Evolutionary conservation across 2,797 vertebrate genomes (phyloP).

Genomic region (Smutsia temminckii): DNA sequence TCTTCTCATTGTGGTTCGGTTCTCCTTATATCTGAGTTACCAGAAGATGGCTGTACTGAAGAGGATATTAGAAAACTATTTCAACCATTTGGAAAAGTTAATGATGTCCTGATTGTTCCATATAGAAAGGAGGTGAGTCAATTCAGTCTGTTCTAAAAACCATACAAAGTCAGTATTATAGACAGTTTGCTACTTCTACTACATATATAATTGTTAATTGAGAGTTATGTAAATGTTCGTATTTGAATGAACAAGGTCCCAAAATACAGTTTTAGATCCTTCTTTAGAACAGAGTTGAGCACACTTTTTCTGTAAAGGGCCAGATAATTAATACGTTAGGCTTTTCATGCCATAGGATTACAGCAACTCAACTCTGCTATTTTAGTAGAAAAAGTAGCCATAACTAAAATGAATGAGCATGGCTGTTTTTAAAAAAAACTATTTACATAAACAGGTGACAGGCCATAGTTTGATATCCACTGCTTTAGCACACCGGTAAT

Average conservation of each 20-base stretch:
- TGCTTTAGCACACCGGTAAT: not conserved
- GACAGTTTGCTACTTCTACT: not conserved
- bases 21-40: conserved; percentile 84
- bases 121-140: conserved; percentile 85
- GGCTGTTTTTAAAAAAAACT: not conserved
- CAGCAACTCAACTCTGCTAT: not conserved
- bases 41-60: conserved; percentile 83
- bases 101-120: conserved; percentile 86
- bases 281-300: not conserved
- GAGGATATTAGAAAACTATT: conserved; percentile 86
- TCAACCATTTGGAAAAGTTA: conserved; percentile 90
- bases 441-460: not conserved
- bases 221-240: conserved; percentile 40
- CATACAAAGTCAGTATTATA: conserved; percentile 11
- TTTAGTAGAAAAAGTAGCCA: not conserved
- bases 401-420: not conserved
- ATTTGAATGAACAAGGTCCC: not conserved
- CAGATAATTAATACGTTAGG: conserved; percentile 31
- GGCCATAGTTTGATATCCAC: not conserved
- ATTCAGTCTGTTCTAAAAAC: conserved; percentile 18
- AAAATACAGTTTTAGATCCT: not conserved
- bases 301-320: conserved; percentile 11
- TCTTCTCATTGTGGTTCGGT: conserved; percentile 79
- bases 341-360: not conserved
- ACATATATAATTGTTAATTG: not conserved